These are phyloP conservation scores for Acanthurus leucopareius DNA, from an alignment of 2,797 vertebrate genomes.

Conservation along the genomic window DNA sequence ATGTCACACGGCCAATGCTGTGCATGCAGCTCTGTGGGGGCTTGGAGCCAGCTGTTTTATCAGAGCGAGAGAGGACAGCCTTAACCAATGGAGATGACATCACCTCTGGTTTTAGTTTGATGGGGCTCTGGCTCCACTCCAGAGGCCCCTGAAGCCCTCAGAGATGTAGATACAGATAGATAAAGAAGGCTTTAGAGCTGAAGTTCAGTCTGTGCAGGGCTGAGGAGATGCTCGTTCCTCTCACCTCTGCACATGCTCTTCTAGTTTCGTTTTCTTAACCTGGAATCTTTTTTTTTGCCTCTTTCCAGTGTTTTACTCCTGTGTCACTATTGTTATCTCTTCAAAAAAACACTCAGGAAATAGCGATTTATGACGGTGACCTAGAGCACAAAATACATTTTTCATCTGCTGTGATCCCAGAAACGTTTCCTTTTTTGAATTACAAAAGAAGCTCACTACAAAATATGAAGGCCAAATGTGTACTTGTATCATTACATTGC, in stretches of 20 bases:
- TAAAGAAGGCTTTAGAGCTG: conserved; percentile 27
- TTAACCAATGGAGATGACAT: conserved; percentile 74
- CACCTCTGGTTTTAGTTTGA: conserved; percentile 76
- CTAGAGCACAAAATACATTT: background rate
- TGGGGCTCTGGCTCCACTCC: conserved; percentile 71
- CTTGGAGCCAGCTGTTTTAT: conserved; percentile 67
- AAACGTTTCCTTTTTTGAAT: conserved; percentile 15
- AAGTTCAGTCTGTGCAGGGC: conserved; percentile 41
- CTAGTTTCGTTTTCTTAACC: conserved; percentile 35
- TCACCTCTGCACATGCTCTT: conserved; percentile 32
- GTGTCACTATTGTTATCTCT: background rate
- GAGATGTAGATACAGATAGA: conserved; percentile 59
- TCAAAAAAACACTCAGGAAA: conserved; percentile 6
- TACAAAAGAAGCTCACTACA: background rate
- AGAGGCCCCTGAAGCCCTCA: conserved; percentile 55
- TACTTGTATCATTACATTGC: too few relatives aligned
- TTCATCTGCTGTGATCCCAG: background rate
- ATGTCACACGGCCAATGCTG: conserved; percentile 32
- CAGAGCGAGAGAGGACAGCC: conserved; percentile 58
- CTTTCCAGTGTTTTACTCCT: background rate
- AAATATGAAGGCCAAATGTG: background rate
- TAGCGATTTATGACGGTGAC: conserved; percentile 3
- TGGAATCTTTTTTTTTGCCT: conserved; percentile 16
- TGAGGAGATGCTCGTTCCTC: conserved; percentile 49
- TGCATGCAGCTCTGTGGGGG: conserved; percentile 30